These are phyloP conservation scores for Falco novaeseelandiae DNA, from an alignment of 2,797 vertebrate genomes.

Conservation along the genomic window DNA sequence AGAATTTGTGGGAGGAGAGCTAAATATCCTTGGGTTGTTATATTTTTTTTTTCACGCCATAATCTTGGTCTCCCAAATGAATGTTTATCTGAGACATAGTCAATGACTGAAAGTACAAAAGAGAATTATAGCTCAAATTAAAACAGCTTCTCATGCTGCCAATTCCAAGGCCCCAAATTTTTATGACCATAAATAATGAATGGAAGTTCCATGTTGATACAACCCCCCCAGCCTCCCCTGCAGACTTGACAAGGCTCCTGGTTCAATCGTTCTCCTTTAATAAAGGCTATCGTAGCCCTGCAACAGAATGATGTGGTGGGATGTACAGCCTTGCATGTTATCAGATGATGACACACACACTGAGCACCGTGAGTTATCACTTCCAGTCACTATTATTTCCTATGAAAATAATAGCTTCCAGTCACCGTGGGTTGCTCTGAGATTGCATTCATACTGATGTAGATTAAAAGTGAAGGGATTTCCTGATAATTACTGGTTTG, in stretches of 20 bases:
- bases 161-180: constrained; percentile 2
- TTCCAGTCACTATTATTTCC: constrained; percentile 73
- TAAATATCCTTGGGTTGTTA: constrained; percentile 41
- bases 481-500: constrained; percentile 67
- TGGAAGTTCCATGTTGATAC: not conserved
- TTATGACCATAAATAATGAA: constrained; percentile 16
- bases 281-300: not conserved
- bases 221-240: not conserved
- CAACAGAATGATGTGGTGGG: constrained; percentile 32
- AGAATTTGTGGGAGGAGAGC: constrained; percentile 65
- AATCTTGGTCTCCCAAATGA: constrained; percentile 57
- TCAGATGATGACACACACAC: constrained; percentile 73
- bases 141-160: constrained; percentile 43
- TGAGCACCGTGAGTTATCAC: constrained; percentile 55
- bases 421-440: constrained; percentile 64
- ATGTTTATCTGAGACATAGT: constrained; percentile 40
- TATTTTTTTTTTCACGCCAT: not conserved
- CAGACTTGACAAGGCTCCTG: constrained; percentile 1
- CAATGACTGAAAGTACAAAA: constrained; percentile 37
- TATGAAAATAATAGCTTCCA: constrained; percentile 70
- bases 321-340: constrained; percentile 52
- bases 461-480: constrained; percentile 69
- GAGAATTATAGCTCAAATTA: constrained; percentile 60
- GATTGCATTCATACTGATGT: constrained; percentile 58
- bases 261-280: not conserved